Base-by-base conservation (phyloP, 92 coral and sea anemone species). In the Paragorgia papillata region DNA sequence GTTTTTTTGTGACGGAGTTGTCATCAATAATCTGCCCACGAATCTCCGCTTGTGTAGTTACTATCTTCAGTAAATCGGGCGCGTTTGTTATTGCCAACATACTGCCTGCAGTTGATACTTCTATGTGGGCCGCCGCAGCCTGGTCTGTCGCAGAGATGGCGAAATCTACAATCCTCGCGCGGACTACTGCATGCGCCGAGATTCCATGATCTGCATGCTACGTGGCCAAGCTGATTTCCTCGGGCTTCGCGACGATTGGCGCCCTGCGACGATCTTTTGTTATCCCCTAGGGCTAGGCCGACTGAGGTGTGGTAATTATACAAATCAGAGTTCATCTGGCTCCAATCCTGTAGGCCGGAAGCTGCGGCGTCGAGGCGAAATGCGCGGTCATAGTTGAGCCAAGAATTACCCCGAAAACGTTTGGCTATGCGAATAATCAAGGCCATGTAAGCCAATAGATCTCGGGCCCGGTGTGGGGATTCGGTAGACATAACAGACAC, bases 231-330 rank as follows among this genome's bases (percentile, higher is more conserved):
- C 43, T 37, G 40, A 34, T 21, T 39, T 3, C 70, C 70, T 24
- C 70, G 70, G 50, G 70, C 4, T 21, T 62, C 9, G 34, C 43
- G 21, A 26, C 73, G 73, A 66, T n/a, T n/a, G n/a, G n/a, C n/a
- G n/a, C n/a, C n/a, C n/a, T n/a, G n/a, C n/a, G n/a, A n/a, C n/a
- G n/a, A n/a, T n/a, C n/a, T n/a, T n/a, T n/a, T n/a, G n/a, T n/a
- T n/a, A n/a, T n/a, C n/a, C n/a, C n/a, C n/a, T n/a, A n/a, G n/a
- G n/a, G n/a, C n/a, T 30, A 43, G 1, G 20, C 7, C 29, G 28
- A 43, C 48, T 7, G 73, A 29, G 2, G 73, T 66, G 17, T 66
- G 55, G 54, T 66, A 66, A 20, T 39, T 40, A 17, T 39, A 66
- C 17, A 43, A 39, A 30, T 66, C 73, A 3, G 53, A 46, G 2